A percentile compares a stretch with the other conserved stretches of the same genome.
phyloP scores from a whole-genome alignment of 2,113 vertebrate genomes.

The Seriola aureovittata region DNA sequence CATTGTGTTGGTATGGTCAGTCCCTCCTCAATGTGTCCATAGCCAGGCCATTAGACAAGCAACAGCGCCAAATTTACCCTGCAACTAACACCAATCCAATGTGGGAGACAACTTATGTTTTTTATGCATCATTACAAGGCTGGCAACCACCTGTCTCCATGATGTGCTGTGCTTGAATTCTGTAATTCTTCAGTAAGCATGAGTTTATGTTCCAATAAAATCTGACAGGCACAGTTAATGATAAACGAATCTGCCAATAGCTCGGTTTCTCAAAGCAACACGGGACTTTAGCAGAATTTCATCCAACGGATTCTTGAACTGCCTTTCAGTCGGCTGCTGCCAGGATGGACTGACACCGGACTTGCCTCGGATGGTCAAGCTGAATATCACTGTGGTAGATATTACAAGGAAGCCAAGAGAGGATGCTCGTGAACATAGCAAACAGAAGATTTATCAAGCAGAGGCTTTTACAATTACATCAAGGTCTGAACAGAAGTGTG shows the following conservation, averaged over 20 bases:
- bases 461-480: conserved; percentile 28
- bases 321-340: conserved; percentile 45
- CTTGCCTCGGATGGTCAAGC: conserved; percentile 36
- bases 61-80: conserved; percentile 37
- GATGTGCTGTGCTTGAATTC: conserved; percentile 49
- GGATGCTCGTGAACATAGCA: neutral
- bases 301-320: conserved; percentile 64
- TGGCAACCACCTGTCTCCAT: conserved; percentile 57
- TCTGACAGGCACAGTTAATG: conserved; percentile 76
- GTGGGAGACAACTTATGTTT: conserved; percentile 69
- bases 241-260: conserved; percentile 70
- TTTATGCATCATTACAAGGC: conserved; percentile 56
- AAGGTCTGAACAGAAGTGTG: conserved; percentile 6
- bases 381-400: conserved; percentile 46
- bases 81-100: conserved; percentile 51
- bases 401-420: conserved; percentile 41
- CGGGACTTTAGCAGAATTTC: conserved; percentile 53
- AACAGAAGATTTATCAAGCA: conserved; percentile 10
- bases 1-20: conserved; percentile 8
- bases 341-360: conserved; percentile 54
- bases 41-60: conserved; percentile 31
- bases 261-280: conserved; percentile 62
- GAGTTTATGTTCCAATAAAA: conserved; percentile 67
- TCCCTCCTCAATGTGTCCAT: conserved; percentile 3
- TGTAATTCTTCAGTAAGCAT: conserved; percentile 54